These are phyloP conservation scores for Chloebia gouldiae DNA, from an alignment of 2,113 vertebrate genomes.

Conservation along the genomic window DNA sequence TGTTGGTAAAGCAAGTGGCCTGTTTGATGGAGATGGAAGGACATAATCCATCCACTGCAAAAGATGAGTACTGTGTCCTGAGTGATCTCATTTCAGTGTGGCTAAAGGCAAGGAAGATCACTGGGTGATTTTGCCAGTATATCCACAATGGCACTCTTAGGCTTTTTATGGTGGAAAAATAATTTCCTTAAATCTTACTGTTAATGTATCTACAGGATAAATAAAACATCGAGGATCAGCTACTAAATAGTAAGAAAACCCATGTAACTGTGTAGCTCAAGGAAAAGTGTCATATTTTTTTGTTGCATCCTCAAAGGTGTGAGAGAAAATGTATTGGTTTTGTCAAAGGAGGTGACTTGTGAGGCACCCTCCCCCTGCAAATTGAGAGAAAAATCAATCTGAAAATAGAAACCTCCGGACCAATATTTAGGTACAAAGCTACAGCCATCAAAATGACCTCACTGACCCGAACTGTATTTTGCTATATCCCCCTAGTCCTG, in stretches of 20 bases:
- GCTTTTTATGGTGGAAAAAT: neutral
- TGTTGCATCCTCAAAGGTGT: neutral
- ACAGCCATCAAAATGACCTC: accelerated
- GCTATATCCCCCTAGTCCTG: neutral
- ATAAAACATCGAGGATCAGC: neutral
- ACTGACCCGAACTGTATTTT: neutral
- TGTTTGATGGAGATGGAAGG: neutral
- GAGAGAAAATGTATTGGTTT: neutral
- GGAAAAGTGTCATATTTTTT: neutral
- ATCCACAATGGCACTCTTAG: neutral
- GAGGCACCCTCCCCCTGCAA: neutral
- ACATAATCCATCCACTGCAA: neutral
- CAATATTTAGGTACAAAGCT: neutral
- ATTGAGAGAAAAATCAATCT: accelerated
- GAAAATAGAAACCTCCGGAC: neutral
- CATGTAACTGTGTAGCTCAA: neutral
- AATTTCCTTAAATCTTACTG: neutral
- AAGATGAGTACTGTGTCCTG: neutral
- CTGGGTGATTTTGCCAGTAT: neutral
- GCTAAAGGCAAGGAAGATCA: neutral
- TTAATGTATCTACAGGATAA: neutral
- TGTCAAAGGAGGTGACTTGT: neutral
- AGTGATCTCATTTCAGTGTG: neutral
- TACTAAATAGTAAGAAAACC: neutral
- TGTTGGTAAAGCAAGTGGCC: neutral